These are phyloP conservation scores for Epistrophe grossulariae DNA, from an alignment of 2,888 invertebrate species.

Conservation along the genomic window DNA sequence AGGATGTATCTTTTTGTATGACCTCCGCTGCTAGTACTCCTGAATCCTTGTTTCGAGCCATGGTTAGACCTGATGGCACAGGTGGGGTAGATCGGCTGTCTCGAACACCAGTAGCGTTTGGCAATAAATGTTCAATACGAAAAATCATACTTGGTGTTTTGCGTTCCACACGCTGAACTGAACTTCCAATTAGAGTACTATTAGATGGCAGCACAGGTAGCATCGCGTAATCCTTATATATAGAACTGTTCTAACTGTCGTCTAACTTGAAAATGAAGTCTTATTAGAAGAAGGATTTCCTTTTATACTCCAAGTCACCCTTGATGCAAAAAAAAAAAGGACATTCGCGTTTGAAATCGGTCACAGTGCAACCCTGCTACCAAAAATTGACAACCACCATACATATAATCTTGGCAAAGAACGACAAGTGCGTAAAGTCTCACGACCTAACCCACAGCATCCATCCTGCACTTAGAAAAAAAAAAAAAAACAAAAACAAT, in stretches of 20 bases:
- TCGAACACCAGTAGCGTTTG: conserved; percentile 62
- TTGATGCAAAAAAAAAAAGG: conserved; percentile 42
- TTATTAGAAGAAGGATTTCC: conserved; percentile 80
- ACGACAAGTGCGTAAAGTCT: conserved; percentile 84
- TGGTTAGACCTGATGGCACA: background rate
- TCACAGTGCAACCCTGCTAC: conserved; percentile 70
- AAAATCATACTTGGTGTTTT: conserved; percentile 80
- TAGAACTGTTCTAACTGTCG: conserved; percentile 76
- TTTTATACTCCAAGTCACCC: conserved; percentile 80
- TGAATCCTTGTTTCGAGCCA: conserved; percentile 64
- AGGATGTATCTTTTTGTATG: conserved; percentile 80
- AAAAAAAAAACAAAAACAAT: conserved; percentile 21
- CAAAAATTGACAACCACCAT: conserved; percentile 60
- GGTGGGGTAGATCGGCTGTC: conserved; percentile 39
- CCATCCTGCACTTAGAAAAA: conserved; percentile 3
- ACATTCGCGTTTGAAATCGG: conserved; percentile 47
- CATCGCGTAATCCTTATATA: conserved; percentile 74
- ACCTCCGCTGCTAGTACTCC: conserved; percentile 80
- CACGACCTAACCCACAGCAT: conserved; percentile 79
- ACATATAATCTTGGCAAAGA: conserved; percentile 21
- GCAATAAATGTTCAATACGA: conserved; percentile 79
- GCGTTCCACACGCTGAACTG: conserved; percentile 48
- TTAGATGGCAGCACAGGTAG: conserved; percentile 78
- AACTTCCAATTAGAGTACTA: conserved; percentile 78
- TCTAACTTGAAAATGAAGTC: conserved; percentile 81